phyloP scores from a whole-genome alignment of 2,797 vertebrate species.

The Trematomus bernacchii region DNA sequence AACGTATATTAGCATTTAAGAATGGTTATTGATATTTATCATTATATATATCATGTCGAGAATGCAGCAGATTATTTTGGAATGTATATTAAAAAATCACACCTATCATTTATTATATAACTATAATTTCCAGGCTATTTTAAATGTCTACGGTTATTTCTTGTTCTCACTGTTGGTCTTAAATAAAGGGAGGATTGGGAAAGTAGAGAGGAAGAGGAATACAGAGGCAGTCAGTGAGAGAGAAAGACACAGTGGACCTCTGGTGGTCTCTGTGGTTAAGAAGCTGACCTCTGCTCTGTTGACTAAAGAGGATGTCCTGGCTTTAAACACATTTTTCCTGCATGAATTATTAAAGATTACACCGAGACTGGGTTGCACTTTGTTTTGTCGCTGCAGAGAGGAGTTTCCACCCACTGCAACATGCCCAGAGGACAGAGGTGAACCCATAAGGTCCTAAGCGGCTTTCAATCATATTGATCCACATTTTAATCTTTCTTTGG shows the following conservation, averaged over 20 bases:
- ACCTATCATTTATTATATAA: not conserved
- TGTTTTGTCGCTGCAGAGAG: constrained; percentile 79
- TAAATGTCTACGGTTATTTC: constrained; percentile 8
- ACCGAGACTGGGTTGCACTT: constrained; percentile 80
- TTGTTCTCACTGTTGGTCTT: not conserved
- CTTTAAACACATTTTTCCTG: constrained; percentile 81
- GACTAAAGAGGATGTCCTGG: constrained; percentile 84
- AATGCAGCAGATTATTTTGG: not conserved
- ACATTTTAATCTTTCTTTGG: constrained; percentile 98
- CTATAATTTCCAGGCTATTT: constrained; percentile 1
- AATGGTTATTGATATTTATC: constrained; percentile 2
- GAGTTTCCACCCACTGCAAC: constrained; percentile 82
- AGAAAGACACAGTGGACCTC: constrained; percentile 43
- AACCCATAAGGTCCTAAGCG: constrained; percentile 84
- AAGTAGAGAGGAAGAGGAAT: constrained; percentile 28
- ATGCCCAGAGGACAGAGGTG: constrained; percentile 77
- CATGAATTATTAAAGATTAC: constrained; percentile 90
- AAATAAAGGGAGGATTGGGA: constrained; percentile 38
- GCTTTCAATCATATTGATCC: constrained; percentile 95
- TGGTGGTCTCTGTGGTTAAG: constrained; percentile 73
- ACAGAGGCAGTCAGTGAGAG: constrained; percentile 19
- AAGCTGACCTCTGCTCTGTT: constrained; percentile 83
- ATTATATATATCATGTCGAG: not conserved
- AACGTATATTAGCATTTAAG: not conserved
- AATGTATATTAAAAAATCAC: not conserved